Conservation (phyloP, 2,113 vertebrate genomes). For the Rhombomys opimus region DNA sequence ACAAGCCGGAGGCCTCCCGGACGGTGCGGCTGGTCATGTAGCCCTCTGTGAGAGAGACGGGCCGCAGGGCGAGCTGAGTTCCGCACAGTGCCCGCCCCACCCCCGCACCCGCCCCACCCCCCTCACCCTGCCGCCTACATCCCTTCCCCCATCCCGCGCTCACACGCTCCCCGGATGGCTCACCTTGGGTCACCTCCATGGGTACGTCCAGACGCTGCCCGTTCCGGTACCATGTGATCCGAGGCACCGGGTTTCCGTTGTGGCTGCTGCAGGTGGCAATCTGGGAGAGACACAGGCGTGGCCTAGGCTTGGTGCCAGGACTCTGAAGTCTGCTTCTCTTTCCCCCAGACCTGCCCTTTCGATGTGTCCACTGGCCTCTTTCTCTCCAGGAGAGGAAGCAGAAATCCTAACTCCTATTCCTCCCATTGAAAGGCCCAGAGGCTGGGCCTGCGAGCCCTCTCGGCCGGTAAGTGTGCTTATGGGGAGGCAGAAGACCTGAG, state of each 20-base stretch:
- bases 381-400: neutral
- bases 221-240: slow-evolving; percentile 91
- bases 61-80: neutral
- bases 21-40: slow-evolving; percentile 87
- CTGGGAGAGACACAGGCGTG: slow-evolving; percentile 34
- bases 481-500: neutral
- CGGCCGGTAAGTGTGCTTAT: neutral
- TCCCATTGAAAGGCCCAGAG: neutral
- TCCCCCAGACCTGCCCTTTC: neutral
- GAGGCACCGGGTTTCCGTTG: slow-evolving; percentile 89
- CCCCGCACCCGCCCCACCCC: rapidly evolving
- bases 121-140: rapidly evolving
- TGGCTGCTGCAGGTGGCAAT: slow-evolving; percentile 85
- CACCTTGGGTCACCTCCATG: slow-evolving; percentile 86
- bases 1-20: slow-evolving; percentile 91
- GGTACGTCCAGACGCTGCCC: slow-evolving; percentile 84
- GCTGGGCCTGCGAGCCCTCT: no score
- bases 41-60: slow-evolving; percentile 77
- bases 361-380: neutral
- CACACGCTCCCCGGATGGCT: neutral
- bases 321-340: neutral
- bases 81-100: no score
- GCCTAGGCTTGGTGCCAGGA: neutral
- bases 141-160: no score
- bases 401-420: neutral